Base-by-base conservation (phyloP, 2,888 invertebrate species). In the Polymixis flavicincta region DNA sequence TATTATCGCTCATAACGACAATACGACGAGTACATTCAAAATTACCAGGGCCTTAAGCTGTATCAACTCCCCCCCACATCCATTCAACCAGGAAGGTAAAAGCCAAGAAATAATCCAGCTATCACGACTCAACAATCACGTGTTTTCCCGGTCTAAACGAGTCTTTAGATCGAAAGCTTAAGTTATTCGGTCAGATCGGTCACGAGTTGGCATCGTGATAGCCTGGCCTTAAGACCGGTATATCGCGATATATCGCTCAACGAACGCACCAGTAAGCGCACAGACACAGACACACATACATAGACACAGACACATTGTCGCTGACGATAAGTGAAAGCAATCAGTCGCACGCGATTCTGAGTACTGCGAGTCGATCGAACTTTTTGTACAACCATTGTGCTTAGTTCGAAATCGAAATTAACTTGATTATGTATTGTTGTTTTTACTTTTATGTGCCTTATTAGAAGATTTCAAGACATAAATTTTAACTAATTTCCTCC, bases 211-310 rank as follows among this genome's bases (percentile, higher is more conserved):
- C 67, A 59, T 60, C 74, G 80, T 80, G 83, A 78, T 78, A 64
- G 74, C 81, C 84, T 83, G 76, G 76, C 76, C 85, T 83, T 83
- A 86, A 71, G 74, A 85, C 89, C 78, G 79, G 84, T 86, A 93
- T 92, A 74, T 22, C 90, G 92, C 89, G 76, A 80, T 86, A 92
- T 92, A 74, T 66, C 91, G 93, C 90, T 93, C 91, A 92, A 88
- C 92, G 83, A 78, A 75, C 81, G 82, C 63, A 67, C 65, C 45
- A 78, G 74, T 73, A 66, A 64, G 74, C 64, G 57, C 80, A 22
- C 70, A 32, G 57, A 48, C 48, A 11, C 72, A 32, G 61, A 42
- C 57, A 25, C 32, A 57, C 54, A 50, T 60, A 65, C 60, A 61
- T 37, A 63, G 13, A 59, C 9, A 71, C 25, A 82, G 64, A 84